Percentiles rank a stretch among this genome's conserved stretches.
Evolutionary conservation across 2,113 vertebrate species (phyloP).

Genomic region (Oplegnathus fasciatus): DNA sequence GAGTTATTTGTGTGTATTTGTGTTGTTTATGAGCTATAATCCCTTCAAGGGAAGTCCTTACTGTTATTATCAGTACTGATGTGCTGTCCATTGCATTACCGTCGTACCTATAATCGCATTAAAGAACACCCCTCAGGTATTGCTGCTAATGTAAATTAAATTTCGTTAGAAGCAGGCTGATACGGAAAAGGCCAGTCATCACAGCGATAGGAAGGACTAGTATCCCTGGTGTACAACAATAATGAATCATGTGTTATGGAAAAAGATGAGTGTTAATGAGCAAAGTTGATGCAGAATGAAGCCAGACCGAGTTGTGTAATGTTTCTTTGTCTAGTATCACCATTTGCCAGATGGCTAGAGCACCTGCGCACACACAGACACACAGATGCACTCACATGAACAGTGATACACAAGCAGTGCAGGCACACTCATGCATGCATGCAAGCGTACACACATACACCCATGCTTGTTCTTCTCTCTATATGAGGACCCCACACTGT

Average conservation of each 20-base stretch:
- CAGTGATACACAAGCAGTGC: neutral
- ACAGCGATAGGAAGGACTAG: neutral
- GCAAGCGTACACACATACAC: neutral
- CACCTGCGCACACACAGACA: conserved; percentile 35
- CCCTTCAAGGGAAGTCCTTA: neutral
- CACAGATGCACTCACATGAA: conserved; percentile 14
- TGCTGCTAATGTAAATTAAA: conserved; percentile 49
- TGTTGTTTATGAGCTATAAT: conserved; percentile 18
- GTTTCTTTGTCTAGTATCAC: conserved; percentile 36
- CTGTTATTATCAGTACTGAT: conserved; percentile 32
- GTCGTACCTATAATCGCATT: conserved; percentile 43
- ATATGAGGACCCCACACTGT: neutral
- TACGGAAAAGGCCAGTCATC: conserved; percentile 38
- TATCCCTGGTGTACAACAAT: conserved; percentile 28
- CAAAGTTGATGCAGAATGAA: conserved; percentile 37
- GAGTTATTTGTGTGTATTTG: neutral
- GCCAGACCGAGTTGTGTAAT: conserved; percentile 17
- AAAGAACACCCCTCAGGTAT: conserved; percentile 36
- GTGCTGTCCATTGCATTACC: conserved; percentile 31
- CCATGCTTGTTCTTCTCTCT: neutral
- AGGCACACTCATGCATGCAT: neutral
- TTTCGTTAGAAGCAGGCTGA: conserved; percentile 20
- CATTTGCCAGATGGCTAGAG: conserved; percentile 49
- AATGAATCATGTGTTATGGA: conserved; percentile 46
- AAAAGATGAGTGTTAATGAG: conserved; percentile 54